Percentiles rank a stretch among this genome's conserved stretches.
Evolutionary conservation across 2,888 invertebrate species (phyloP).

Genomic region (Aelia acuminata): DNA sequence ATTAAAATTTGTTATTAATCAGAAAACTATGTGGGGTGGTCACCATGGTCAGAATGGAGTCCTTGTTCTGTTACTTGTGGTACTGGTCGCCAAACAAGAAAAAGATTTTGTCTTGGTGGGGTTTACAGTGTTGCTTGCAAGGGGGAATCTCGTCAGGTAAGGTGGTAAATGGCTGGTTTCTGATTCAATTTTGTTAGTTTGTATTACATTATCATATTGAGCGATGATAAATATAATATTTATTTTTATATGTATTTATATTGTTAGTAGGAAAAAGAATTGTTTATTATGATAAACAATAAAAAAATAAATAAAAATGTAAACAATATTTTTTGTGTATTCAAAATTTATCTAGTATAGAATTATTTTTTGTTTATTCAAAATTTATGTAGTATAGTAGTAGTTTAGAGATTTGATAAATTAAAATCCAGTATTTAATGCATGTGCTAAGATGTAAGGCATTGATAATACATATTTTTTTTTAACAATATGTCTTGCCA

Average conservation of each 20-base stretch:
- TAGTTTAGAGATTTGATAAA: no score
- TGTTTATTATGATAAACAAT: no score
- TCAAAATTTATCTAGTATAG: no score
- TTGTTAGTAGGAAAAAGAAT: no score
- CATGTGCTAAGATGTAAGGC: no score
- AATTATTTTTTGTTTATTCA: no score
- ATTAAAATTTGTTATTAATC: neutral
- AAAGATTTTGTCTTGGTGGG: conserved; percentile 70
- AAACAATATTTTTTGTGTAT: no score
- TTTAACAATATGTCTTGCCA: neutral
- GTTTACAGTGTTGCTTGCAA: conserved; percentile 3
- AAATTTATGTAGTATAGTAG: no score
- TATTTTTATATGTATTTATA: no score
- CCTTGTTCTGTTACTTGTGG: conserved; percentile 73
- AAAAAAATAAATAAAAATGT: no score
- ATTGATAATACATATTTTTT: neutral
- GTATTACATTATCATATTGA: neutral
- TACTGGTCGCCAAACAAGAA: conserved; percentile 72
- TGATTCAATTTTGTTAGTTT: neutral
- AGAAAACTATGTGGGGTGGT: conserved; percentile 43
- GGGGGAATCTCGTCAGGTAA: conserved; percentile 29
- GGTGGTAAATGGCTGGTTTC: neutral
- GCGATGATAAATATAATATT: neutral
- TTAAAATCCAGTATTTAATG: no score
- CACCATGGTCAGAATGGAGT: conserved; percentile 74